A percentile compares a stretch with the other conserved stretches of the same genome.
These are phyloP conservation scores for Spea hammondii DNA, from an alignment of 2,797 vertebrate genomes.

Conservation along the genomic window DNA sequence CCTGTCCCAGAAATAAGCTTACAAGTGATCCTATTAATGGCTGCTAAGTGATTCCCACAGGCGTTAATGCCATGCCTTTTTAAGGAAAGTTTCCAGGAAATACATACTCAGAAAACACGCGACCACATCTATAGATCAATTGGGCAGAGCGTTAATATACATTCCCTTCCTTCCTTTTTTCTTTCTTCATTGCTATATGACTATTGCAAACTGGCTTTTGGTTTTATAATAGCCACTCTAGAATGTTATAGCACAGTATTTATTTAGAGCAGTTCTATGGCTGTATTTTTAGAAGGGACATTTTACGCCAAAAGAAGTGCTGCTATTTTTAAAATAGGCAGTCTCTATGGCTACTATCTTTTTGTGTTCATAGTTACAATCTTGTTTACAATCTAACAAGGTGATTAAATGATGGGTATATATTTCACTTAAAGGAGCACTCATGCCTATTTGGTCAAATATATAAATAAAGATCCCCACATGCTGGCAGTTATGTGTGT, in stretches of 20 bases:
- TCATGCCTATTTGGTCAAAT: too few relatives aligned
- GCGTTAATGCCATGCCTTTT: conserved; percentile 56
- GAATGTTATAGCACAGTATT: too few relatives aligned
- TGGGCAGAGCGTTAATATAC: not conserved
- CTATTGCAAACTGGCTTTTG: too few relatives aligned
- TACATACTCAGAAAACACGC: conserved; percentile 12
- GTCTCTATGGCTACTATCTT: not conserved
- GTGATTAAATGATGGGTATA: not conserved
- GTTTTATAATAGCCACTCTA: too few relatives aligned
- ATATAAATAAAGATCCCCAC: too few relatives aligned
- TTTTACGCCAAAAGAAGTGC: not conserved
- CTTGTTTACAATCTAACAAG: not conserved
- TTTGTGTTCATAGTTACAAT: not conserved
- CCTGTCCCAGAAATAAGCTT: conserved; percentile 41
- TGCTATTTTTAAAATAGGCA: not conserved
- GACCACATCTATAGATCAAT: not conserved
- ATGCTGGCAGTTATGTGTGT: too few relatives aligned
- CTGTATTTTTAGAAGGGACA: too few relatives aligned
- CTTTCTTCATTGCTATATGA: not conserved
- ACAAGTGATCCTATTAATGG: conserved; percentile 65
- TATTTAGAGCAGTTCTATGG: too few relatives aligned
- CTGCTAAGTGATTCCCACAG: conserved; percentile 42
- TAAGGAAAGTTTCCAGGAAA: conserved; percentile 57
- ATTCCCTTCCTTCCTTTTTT: not conserved
- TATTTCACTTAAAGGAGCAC: too few relatives aligned